phyloP scores from a whole-genome alignment of 2,113 vertebrate species.

The Helogale parvula region DNA sequence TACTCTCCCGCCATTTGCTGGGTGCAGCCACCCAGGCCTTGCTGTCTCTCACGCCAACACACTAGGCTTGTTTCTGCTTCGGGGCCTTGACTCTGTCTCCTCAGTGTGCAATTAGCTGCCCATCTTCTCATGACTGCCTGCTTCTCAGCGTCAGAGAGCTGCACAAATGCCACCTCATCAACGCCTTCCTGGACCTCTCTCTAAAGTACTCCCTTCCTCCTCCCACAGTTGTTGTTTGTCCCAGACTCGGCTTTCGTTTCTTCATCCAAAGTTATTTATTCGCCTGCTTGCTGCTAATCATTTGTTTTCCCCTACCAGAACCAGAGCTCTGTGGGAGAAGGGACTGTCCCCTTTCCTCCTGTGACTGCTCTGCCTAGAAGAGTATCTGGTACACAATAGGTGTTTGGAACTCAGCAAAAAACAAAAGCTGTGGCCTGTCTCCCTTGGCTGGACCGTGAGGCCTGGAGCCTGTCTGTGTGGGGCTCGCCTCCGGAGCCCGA shows the following conservation, averaged over 20 bases:
- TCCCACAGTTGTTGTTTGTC: neutral
- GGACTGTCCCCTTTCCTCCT: neutral
- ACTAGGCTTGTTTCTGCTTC: neutral
- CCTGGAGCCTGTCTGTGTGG: neutral
- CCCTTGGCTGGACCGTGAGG: neutral
- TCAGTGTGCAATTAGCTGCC: neutral
- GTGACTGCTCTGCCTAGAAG: neutral
- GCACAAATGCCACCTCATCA: neutral
- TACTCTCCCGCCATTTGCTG: neutral
- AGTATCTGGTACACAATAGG: neutral
- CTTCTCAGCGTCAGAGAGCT: neutral
- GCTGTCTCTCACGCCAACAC: neutral
- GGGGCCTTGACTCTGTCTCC: neutral
- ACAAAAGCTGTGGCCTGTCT: neutral
- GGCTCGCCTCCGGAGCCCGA: no score
- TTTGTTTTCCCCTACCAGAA: neutral
- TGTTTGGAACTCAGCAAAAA: neutral
- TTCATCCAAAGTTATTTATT: neutral
- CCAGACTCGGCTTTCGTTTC: neutral
- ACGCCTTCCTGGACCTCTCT: neutral
- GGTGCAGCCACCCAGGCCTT: neutral
- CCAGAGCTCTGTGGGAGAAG: neutral
- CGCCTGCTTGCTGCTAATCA: neutral
- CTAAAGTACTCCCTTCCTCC: neutral
- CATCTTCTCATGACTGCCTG: neutral